Percentiles rank a stretch among this genome's conserved stretches.
Conservation (phyloP, 2,113 vertebrate species). For the Orthonyx spaldingii region DNA sequence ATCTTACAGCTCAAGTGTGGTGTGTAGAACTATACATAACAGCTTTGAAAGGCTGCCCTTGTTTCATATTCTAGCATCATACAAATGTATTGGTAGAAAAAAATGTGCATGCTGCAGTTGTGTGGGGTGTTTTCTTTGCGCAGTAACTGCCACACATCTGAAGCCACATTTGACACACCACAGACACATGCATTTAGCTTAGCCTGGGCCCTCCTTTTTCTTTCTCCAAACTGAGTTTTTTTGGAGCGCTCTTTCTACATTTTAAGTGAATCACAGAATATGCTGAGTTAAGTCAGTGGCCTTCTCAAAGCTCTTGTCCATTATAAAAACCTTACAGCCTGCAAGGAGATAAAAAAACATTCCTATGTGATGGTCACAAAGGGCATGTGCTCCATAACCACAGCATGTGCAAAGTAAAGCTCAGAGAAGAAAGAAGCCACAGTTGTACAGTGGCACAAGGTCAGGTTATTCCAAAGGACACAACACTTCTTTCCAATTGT, state of each 20-base stretch:
- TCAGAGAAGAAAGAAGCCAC: background rate
- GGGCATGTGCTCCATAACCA: rapidly evolving
- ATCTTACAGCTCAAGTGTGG: background rate
- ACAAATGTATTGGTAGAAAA: background rate
- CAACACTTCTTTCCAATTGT: background rate
- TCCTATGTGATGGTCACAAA: background rate
- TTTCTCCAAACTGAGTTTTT: background rate
- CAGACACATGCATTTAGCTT: background rate
- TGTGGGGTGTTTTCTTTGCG: background rate
- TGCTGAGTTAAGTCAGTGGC: background rate
- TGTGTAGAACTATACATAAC: background rate
- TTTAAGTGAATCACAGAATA: background rate
- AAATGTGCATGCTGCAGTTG: background rate
- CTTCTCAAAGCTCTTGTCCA: background rate
- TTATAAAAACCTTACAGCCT: background rate
- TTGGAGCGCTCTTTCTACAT: background rate
- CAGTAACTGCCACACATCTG: background rate
- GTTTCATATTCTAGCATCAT: background rate
- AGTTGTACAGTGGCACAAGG: background rate
- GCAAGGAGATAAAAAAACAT: background rate
- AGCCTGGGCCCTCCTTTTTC: background rate
- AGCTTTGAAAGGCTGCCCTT: background rate
- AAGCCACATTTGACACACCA: background rate
- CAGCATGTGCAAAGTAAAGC: background rate
- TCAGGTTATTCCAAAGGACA: background rate